Evolutionary conservation across 2,888 invertebrate species (phyloP).

Genomic region (Leptinotarsa tumamoca): DNA sequence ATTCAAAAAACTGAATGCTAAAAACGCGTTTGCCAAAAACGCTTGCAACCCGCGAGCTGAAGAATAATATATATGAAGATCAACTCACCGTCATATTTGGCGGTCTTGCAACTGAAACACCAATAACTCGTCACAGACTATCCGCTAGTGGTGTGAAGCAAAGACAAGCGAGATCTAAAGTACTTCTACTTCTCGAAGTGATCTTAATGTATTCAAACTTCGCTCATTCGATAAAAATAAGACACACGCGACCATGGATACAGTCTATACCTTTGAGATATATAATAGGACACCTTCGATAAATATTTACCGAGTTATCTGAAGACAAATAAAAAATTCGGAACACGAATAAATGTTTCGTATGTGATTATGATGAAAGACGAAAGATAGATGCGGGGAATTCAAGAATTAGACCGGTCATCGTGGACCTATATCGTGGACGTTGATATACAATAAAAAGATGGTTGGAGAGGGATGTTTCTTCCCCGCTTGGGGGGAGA

Average conservation of each 20-base stretch:
- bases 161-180: constrained; percentile 36
- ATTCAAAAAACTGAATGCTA: too few relatives aligned
- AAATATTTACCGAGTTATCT: constrained; percentile 42
- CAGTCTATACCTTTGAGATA: constrained; percentile 25
- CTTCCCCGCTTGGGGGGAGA: too few relatives aligned
- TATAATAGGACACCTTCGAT: constrained; percentile 27
- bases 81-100: constrained; percentile 18
- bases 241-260: constrained; percentile 29
- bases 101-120: background rate
- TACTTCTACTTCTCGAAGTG: constrained; percentile 24
- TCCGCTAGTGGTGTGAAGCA: constrained; percentile 35
- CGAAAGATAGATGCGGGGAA: background rate
- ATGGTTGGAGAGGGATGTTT: too few relatives aligned
- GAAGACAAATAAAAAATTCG: constrained; percentile 40
- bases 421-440: background rate
- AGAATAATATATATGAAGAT: background rate
- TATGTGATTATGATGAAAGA: background rate
- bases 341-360: constrained; percentile 21
- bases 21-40: too few relatives aligned
- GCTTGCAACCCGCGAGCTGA: background rate
- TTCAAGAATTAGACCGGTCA: constrained; percentile 2
- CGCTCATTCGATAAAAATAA: constrained; percentile 34
- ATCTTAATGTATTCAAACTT: constrained; percentile 30
- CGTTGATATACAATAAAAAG: too few relatives aligned
- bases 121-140: constrained; percentile 36